Base-by-base conservation (phyloP, 2,113 vertebrate genomes). In the Felis chaus region DNA sequence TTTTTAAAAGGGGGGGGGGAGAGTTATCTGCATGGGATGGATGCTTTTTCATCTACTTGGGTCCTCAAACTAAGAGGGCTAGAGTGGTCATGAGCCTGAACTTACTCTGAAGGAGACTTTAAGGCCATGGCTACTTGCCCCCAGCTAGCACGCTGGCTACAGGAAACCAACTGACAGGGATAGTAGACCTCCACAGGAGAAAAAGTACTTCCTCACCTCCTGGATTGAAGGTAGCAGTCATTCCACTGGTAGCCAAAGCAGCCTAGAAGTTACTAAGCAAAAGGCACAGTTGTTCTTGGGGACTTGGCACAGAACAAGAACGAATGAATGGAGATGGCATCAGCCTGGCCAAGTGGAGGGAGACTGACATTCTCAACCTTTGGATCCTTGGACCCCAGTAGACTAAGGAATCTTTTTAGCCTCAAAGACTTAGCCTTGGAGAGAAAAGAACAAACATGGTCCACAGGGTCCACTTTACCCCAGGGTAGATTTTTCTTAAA, bases 131-230 rank as follows among this genome's bases (percentile, higher is more conserved):
- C 18, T 41, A 31, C 15, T 14, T 33, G 83, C 6, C 25, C 3
- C 18, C 11, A 16, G 29, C 14, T 3, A 5, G 15, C n/a, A 16
- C 13, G 3, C 1, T 1, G 31, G 18, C 41, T 5, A 5, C 4
- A 45, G 15, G 31, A n/a, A 48, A 8, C 11, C 15, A 18, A 29
- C 8, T 6, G 23, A 45, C 7, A 65, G 57, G n/a, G 66, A 39
- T 29, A 3, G 4, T 4, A 2, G 63, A 9, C 68, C 33, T 55
- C 29, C 25, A 12, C 0, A n/a, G 1, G 11, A 71, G 50, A 15
- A 15, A 15, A 45, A 23, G 13, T 29, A 57, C 8, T 4, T 3
- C 36, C 76, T 80, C 23, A 33, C 39, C 45, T 5, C 6, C 25
- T 7, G 7, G 16, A 11, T 1, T 9, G 89, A 13, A 55, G 76